Conservation (phyloP, 2,888 invertebrate species). For the Trileptium ribeirensis region DNA sequence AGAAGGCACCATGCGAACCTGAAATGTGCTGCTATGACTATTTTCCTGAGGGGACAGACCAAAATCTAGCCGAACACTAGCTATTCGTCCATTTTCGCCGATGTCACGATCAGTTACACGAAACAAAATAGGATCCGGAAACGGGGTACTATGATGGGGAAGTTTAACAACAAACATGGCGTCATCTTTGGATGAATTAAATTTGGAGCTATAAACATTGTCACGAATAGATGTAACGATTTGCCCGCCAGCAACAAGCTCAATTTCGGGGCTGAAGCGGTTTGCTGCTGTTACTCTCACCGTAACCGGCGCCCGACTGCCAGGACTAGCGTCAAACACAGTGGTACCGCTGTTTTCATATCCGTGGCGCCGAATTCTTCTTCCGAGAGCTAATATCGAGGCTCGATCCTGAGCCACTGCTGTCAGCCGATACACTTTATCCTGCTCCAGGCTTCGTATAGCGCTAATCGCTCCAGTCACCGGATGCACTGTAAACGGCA, state of each 20-base stretch:
- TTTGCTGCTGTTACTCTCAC: neutral
- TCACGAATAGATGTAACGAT: too few species aligned
- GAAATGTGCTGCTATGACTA: neutral
- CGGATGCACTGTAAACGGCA: constrained; percentile 81
- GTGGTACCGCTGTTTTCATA: neutral
- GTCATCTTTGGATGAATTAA: neutral
- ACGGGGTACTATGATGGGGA: neutral
- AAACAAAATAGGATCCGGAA: neutral
- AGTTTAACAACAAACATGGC: too few species aligned
- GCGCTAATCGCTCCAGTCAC: constrained; percentile 63
- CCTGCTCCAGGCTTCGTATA: constrained; percentile 46
- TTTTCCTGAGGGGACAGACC: too few species aligned
- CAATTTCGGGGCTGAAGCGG: neutral
- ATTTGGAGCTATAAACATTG: neutral
- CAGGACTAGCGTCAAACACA: constrained; percentile 40
- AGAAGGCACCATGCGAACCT: neutral
- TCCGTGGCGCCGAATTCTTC: too few species aligned
- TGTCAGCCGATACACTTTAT: constrained; percentile 62
- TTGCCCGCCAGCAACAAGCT: neutral
- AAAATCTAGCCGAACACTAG: neutral
- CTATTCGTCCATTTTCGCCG: neutral
- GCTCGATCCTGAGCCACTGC: constrained; percentile 82
- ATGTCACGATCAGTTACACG: neutral
- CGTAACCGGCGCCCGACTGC: constrained; percentile 37
- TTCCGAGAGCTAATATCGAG: constrained; percentile 48